Evolutionary conservation across 1,140 invertebrate genomes (phyloP), one percentile per base, ranked within the genome.

Genomic region (Drosophila pseudoananassae): DNA sequence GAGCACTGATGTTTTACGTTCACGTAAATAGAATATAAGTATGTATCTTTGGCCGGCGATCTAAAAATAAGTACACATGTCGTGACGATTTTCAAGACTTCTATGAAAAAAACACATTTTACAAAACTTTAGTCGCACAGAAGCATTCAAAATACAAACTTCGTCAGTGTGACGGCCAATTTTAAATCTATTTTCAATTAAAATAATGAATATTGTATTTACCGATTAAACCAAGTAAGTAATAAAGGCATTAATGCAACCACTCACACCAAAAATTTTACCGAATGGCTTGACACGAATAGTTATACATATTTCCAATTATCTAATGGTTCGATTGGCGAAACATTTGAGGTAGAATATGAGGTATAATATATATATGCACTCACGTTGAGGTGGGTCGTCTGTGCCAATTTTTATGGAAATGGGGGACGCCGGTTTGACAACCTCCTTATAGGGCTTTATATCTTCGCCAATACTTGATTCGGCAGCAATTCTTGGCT

Each of bases 11-110:
- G 23, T 51, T 66, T 63, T 45, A 51, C 33, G 46, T 63, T 33
- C 15, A 31, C 63, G 63, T 66, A 66, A 66, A 66, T 66, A 66
- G 63, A 66, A 66, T 46, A 46, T 66, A 63, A 27, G 25, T 65
- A 33, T 65, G 33, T 73, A 75, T 73, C 29, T 51, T 63, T 55
- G 20, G 20, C 33, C 20, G 45, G 49, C 45, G 7, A 25, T 69
- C 64, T 71, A 71, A 36, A 71, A 71, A 69, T 66, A 70, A 56
- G 27, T 54, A 25, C 23, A 70, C 25, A 29, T 50, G 3, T 36
- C 14, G 27, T 29, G 33, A 38, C 45, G 23, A 54, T 40, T 45
- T 66, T 23, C 36, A 17, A 73, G 31, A 38, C 17, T 40, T 40
- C 38, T 40, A 33, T 43, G 8, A 27, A 47, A 47, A 20, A 66